Conservation (phyloP, 2,797 vertebrate genomes). For the Chaetodon trifasciatus region DNA sequence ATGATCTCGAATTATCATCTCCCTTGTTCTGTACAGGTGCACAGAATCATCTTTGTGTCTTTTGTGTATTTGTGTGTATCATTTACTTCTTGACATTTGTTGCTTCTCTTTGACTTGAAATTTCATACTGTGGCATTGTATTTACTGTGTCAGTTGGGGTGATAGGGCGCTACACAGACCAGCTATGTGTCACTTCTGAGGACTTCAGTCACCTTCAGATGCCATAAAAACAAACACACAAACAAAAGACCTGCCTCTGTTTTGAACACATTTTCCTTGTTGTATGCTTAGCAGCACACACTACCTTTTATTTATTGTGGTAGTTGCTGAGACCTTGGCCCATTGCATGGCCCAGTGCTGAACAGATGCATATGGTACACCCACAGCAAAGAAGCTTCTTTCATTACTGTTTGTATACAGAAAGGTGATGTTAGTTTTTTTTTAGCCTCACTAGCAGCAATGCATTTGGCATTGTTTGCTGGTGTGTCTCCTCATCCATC, state of each 20-base stretch:
- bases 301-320: conserved; percentile 1
- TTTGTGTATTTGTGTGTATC: background rate
- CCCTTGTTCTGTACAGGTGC: background rate
- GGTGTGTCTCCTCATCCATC: background rate
- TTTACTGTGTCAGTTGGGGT: background rate
- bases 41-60: background rate
- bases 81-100: background rate
- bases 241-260: background rate
- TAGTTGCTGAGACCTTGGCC: conserved; percentile 13
- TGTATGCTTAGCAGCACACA: conserved; percentile 1
- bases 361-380: conserved; percentile 7
- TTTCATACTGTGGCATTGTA: background rate
- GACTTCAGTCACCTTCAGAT: background rate
- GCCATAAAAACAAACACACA: background rate
- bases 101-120: background rate
- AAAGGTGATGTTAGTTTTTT: background rate
- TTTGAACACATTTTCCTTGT: background rate
- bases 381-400: background rate
- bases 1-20: background rate
- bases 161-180: background rate
- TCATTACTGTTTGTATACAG: background rate
- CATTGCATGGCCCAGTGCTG: background rate
- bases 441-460: background rate
- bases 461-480: background rate
- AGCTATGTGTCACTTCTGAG: background rate